Base-by-base conservation (phyloP, 2,888 invertebrate species). In the Caenorhabditis sp. region DNA sequence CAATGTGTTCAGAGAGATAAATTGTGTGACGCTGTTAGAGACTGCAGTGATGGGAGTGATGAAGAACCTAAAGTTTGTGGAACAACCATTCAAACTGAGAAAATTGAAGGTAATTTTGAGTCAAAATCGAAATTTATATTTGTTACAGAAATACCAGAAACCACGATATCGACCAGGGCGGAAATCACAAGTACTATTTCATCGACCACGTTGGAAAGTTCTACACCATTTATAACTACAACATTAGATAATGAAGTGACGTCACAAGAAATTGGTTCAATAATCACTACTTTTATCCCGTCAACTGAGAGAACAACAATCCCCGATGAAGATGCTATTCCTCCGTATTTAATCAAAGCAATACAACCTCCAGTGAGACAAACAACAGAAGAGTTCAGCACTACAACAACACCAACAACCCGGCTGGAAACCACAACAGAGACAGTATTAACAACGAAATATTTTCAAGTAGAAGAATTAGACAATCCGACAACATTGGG, bases 11-110 rank as follows among this genome's bases (percentile, higher is more conserved):
- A 58, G 2, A 8, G 21, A 3, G 37, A 26, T 12, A 19, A 58
- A 23, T 26, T 73, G 3, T 73, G 73, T 36, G 54, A 73, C 51
- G 57, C 54, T 2, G 51, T 60, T 5, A 8, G 12, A 3, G 66
- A 69, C 51, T 73, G 73, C 17, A 37, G 26, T 0, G 62, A 51
- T 26, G 62, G 53, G 10, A 63, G 63, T 27, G 73, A 73, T 51
- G 73, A 73, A 43, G 43, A 43, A 17, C 12, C 12, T 21, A 53
- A 19, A 3, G 50, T 66, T 31, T 73, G 73, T 31, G 51, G 17
- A 12, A 55, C 17, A 51, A 21, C 1, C 21, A 51, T 21, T 51
- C 1, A 1, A 21, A 21, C 4, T 6, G 19, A 17, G 14, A 14
- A 43, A 43, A 10, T 43, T 6, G 14, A 43, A 43, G 43, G 12